Evolutionary conservation across 1,140 invertebrate species (phyloP).

Genomic region (Apis mellifera): Amel_HAv3.1 CM009932.2:11257001-11257500

Average conservation of each 20-base stretch:
- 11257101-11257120: background rate
- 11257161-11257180: background rate
- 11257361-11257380: background rate
- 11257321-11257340: conserved; percentile 11
- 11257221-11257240: background rate
- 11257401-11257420: background rate
- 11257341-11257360: conserved; percentile 1
- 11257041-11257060: background rate
- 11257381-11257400: conserved; percentile 22
- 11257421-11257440: background rate
- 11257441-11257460: background rate
- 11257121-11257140: conserved; percentile 30
- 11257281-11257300: background rate
- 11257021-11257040: conserved; percentile 1
- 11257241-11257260: too few relatives aligned
- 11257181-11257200: too few relatives aligned
- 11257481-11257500: too few relatives aligned
- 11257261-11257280: too few relatives aligned
- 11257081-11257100: conserved; percentile 12
- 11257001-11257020: background rate
- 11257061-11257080: background rate
- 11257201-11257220: background rate
- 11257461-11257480: conserved; percentile 8
- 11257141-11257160: background rate
- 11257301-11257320: conserved; percentile 1